Conservation (phyloP, 1,140 invertebrate species). For the Habropoda laboriosa region DNA sequence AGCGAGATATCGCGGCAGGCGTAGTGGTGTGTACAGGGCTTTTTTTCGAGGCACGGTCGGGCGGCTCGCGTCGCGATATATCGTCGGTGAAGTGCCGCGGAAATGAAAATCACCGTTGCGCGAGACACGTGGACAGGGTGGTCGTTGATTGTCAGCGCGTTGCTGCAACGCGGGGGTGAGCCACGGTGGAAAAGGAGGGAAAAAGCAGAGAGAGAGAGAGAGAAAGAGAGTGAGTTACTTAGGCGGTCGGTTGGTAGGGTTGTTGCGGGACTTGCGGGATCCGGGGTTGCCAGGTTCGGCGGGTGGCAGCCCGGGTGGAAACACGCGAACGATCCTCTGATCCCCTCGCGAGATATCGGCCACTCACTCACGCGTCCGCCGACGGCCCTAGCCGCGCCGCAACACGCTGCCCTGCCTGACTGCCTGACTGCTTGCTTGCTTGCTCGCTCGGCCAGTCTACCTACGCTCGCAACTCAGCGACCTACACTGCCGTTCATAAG, state of each 20-base stretch:
- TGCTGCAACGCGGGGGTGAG: conserved; percentile 39
- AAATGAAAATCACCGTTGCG: conserved; percentile 80
- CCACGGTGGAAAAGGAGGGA: conserved; percentile 30
- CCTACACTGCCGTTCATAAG: no score
- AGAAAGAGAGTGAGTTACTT: conserved; percentile 48
- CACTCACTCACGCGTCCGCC: conserved; percentile 79
- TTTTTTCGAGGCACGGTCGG: background rate
- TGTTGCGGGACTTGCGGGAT: conserved; percentile 64
- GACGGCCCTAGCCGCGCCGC: conserved; percentile 72
- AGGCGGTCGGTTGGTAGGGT: conserved; percentile 54
- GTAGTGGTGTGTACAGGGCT: no score
- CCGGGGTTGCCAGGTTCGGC: conserved; percentile 69
- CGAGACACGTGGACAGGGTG: conserved; percentile 79
- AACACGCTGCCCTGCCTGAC: conserved; percentile 69
- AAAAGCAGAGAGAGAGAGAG: conserved; percentile 7
- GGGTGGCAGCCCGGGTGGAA: conserved; percentile 72
- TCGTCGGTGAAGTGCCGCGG: conserved; percentile 74
- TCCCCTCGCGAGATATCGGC: conserved; percentile 81
- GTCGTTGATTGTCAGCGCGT: conserved; percentile 60
- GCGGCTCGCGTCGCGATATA: conserved; percentile 21
- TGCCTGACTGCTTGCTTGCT: conserved; percentile 4
- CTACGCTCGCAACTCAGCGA: conserved; percentile 49
- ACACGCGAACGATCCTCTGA: conserved; percentile 81
- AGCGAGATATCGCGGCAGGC: no score
- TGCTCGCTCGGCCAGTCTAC: conserved; percentile 39